Base-by-base conservation (phyloP, 1,140 invertebrate species). In the Drosophila aff. region DNA sequence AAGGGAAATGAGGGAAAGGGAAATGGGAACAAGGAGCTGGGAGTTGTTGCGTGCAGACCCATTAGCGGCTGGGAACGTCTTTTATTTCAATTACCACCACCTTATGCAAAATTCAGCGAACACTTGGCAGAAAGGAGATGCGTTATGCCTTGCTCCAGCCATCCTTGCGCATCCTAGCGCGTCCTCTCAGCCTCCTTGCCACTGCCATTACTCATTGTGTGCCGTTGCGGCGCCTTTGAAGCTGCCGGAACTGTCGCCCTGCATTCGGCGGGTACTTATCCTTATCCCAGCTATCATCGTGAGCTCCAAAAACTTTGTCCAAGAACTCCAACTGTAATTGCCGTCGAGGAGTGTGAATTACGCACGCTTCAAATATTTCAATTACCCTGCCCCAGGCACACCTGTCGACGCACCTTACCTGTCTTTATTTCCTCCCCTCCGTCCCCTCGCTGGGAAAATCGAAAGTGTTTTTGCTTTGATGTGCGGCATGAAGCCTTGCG, bases 81-180 rank as follows among this genome's bases (percentile, higher is more conserved):
- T 86, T 86, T 75, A 89, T 84, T 89, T 89, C 84, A 87, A 87
- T 87, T 87, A 87, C 76, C 75, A 84, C 64, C 63, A 69, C 76
- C 79, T 77, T 66, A 67, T 83, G 76, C 66, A 79, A 72, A 86
- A 68, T 79, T 79, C 79, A 76, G 58, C 57, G 40, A 78, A 81
- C 61, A 76, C 71, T 74, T 76, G 55, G 50, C 59, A 23, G 23
- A 40, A 47, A 52, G 36, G 46, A 77, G 68, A 74, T 74, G 68
- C 69, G 71, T 73, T 73, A 74, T 74, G 68, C 46, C 68, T 23
- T 52, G 71, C 59, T 61, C 67, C 69, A 43, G 50, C 23, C 69
- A 50, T 72, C 31, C 69, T 33, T 55, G 40, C 31, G 47, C 53
- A 52, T 61, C 31, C 69, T 41, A 46, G 40, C 49, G 64, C 36